Base-by-base conservation (phyloP, 2,797 vertebrate species). In the Coccyzus lansbergi region DNA sequence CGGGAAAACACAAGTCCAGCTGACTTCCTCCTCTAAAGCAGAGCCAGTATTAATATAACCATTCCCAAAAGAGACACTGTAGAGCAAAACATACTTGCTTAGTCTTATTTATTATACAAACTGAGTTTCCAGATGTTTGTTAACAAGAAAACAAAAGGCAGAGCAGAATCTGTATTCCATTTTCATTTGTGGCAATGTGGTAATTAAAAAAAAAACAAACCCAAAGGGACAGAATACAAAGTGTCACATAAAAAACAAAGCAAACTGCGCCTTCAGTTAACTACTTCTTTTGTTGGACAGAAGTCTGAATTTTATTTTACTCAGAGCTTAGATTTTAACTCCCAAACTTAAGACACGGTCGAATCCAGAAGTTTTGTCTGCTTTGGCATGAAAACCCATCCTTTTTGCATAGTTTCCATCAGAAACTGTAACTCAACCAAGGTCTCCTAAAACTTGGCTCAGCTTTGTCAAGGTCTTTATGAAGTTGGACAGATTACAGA, bases 1-100 rank as follows among this genome's bases (percentile, higher is more conserved):
- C 3, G 52, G 62, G 33, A 94, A 81, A 96, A 91, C 10, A 69
- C 62, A 95, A 92, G 36, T 38, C 52, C 87, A 85, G 86, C 64
- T 95, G 90, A 97, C 65, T 68, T 91, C 84, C 68, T 8, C 22
- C 53, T 84, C 81, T 81, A 64, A 26, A 89, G 90, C 80, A 79
- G 70, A 83, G 95, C 80, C 76, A 79, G 46, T 21, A 74, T 69
- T 74, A 76, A 76, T 10, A 38, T 3, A 79, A 52, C 69, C 34
- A n/a, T 25, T 92, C 93, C 92, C 78, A 26, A 10, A 48, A 69
- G 87, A 79, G 38, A 79, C 12, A 8, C 19, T 40, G 20, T 4
- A 44, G 46, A 90, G 89, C 46, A 79, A 81, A 91, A 48, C 8
- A 31, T 28, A 44, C 74, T 91, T 74, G 59, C 63, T 55, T 34